Evolutionary conservation across 2,113 vertebrate species (phyloP).

Genomic region (Oryzias woworae): DNA sequence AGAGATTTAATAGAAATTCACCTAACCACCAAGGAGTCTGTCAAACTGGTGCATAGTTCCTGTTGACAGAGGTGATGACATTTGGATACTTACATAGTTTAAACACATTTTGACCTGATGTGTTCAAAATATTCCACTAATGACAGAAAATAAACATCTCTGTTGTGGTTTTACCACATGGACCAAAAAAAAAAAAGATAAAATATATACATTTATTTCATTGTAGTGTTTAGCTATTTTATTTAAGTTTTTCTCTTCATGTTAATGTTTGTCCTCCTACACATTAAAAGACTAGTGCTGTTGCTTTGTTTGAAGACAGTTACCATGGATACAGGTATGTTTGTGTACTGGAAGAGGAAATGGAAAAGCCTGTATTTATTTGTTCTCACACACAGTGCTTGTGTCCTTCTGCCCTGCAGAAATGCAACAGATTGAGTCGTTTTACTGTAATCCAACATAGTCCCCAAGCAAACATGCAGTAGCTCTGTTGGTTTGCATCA

Average conservation of each 20-base stretch:
- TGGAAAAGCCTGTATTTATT: neutral
- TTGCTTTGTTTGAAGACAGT: neutral
- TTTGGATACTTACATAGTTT: too few relatives aligned
- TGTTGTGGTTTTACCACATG: too few relatives aligned
- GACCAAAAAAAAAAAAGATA: neutral
- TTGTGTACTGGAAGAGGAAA: neutral
- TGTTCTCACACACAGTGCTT: constrained; percentile 3
- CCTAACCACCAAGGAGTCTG: too few relatives aligned
- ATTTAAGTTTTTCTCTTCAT: neutral
- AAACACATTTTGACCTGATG: too few relatives aligned
- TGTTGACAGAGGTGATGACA: too few relatives aligned
- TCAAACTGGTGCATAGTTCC: too few relatives aligned
- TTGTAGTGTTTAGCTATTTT: neutral
- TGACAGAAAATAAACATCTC: too few relatives aligned
- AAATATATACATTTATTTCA: neutral
- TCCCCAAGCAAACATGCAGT: too few relatives aligned
- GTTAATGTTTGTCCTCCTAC: neutral
- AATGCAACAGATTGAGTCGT: neutral
- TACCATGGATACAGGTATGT: neutral
- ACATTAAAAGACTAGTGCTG: neutral
- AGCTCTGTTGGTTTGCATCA: too few relatives aligned
- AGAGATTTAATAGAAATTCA: too few relatives aligned
- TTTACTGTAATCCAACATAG: neutral
- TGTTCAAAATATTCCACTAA: too few relatives aligned
- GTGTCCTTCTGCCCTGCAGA: neutral